Conservation (phyloP, 2,113 vertebrate genomes). For the Felis chaus region DNA sequence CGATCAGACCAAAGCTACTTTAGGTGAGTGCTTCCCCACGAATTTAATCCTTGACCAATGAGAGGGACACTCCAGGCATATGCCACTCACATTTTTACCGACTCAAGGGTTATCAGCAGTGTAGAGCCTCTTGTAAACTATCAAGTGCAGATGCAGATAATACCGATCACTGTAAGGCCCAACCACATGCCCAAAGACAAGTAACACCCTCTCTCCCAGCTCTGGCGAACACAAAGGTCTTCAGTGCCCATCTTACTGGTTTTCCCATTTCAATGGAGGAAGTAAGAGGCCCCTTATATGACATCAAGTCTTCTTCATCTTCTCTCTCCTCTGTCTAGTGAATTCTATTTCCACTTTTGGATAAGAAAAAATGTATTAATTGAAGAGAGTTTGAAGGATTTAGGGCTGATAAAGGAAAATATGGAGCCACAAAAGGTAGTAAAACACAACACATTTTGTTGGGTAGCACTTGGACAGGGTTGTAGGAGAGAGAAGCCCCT, state of each 20-base stretch:
- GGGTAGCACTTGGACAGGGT: background rate
- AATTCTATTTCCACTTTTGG: background rate
- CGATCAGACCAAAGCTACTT: fast-evolving
- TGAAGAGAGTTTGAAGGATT: background rate
- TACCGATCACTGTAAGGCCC: background rate
- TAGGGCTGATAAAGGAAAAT: background rate
- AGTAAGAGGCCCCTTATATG: background rate
- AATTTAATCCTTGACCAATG: background rate
- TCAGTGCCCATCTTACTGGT: background rate
- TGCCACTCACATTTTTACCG: background rate
- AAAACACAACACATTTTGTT: background rate
- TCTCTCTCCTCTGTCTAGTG: background rate
- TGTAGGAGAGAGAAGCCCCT: background rate
- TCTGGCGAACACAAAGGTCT: background rate
- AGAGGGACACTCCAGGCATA: background rate
- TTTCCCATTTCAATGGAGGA: background rate
- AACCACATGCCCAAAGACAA: background rate
- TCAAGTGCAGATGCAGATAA: background rate
- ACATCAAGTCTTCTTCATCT: background rate
- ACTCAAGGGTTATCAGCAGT: background rate
- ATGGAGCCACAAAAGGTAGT: background rate
- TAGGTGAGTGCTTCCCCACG: background rate
- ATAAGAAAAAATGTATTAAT: background rate
- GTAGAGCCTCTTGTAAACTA: background rate
- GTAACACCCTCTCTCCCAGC: background rate